Conservation (phyloP, 2,113 vertebrate genomes). For the Brachyistius frenatus region DNA sequence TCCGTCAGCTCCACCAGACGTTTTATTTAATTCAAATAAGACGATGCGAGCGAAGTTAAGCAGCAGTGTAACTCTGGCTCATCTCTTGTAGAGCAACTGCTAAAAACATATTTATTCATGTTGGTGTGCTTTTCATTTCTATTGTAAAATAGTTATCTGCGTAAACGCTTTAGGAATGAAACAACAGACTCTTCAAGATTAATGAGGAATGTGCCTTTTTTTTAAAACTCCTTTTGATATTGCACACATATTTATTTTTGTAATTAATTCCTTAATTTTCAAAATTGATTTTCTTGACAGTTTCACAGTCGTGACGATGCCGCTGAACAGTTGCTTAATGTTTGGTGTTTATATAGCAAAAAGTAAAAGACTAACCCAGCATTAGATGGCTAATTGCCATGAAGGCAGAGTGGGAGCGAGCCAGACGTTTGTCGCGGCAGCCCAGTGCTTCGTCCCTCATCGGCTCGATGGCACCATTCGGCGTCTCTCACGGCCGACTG, state of each 20-base stretch:
- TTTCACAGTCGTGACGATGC: neutral
- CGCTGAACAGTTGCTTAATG: neutral
- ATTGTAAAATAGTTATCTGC: conserved; percentile 61
- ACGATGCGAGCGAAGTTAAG: conserved; percentile 62
- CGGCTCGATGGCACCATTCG: conserved; percentile 22
- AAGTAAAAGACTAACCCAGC: too few relatives aligned
- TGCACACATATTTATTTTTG: neutral
- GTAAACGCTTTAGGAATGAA: conserved; percentile 33
- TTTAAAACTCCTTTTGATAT: neutral
- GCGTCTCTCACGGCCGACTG: conserved; percentile 22
- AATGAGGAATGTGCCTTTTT: neutral
- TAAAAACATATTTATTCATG: conserved; percentile 70
- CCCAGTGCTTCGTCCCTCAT: neutral
- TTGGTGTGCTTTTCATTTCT: conserved; percentile 59
- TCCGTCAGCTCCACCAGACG: conserved; percentile 64
- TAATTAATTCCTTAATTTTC: neutral
- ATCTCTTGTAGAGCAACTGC: conserved; percentile 70
- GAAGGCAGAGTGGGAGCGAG: conserved; percentile 11
- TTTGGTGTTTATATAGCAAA: neutral
- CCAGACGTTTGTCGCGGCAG: conserved; percentile 3
- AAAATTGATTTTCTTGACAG: neutral
- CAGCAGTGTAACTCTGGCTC: conserved; percentile 66
- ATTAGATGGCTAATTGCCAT: neutral
- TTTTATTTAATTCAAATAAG: conserved; percentile 79
- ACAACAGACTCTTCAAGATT: conserved; percentile 11